A percentile compares a stretch with the other conserved stretches of the same genome.
These are phyloP conservation scores for Drosophila parabipectinata DNA, from an alignment of 1,140 invertebrate species.

Conservation along the genomic window DNA sequence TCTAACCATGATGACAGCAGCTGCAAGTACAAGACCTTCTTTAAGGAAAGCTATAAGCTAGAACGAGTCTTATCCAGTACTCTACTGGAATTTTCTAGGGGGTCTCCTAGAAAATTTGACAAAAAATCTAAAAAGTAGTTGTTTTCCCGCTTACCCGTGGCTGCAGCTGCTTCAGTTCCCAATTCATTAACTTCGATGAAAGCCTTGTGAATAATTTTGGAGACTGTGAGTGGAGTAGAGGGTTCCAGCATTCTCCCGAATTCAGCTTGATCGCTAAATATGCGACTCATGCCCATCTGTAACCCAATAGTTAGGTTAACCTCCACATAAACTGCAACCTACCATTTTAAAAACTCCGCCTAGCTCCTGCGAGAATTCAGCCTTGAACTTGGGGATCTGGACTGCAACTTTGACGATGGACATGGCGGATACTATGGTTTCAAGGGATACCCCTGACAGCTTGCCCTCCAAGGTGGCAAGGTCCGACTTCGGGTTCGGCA, in stretches of 20 bases:
- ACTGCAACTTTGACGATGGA: conserved; percentile 84
- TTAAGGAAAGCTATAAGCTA: too few species aligned
- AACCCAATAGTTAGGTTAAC: conserved; percentile 3
- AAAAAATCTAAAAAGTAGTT: too few species aligned
- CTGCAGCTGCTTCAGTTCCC: conserved; percentile 86
- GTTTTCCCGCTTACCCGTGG: conserved; percentile 68
- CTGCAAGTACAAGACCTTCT: background rate
- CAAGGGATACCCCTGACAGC: conserved; percentile 83
- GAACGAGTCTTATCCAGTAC: too few species aligned
- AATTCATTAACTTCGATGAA: conserved; percentile 87
- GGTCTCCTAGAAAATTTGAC: too few species aligned
- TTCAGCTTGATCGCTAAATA: conserved; percentile 86
- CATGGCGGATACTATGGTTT: conserved; percentile 52
- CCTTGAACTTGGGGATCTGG: conserved; percentile 88
- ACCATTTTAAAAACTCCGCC: conserved; percentile 83
- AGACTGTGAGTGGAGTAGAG: conserved; percentile 82
- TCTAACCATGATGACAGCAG: background rate
- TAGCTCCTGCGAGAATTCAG: conserved; percentile 87
- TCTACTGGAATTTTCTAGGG: too few species aligned
- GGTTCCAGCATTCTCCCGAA: conserved; percentile 85
- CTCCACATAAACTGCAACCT: conserved; percentile 1
- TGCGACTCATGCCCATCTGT: conserved; percentile 85
- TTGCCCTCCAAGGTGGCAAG: conserved; percentile 84
- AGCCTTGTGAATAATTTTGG: conserved; percentile 86
- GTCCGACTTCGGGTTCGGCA: conserved; percentile 85